Percentiles rank a stretch among this genome's conserved stretches.
Evolutionary conservation across 2,888 invertebrate species (phyloP).

Genomic region (Caenorhabditis parvicauda): DNA sequence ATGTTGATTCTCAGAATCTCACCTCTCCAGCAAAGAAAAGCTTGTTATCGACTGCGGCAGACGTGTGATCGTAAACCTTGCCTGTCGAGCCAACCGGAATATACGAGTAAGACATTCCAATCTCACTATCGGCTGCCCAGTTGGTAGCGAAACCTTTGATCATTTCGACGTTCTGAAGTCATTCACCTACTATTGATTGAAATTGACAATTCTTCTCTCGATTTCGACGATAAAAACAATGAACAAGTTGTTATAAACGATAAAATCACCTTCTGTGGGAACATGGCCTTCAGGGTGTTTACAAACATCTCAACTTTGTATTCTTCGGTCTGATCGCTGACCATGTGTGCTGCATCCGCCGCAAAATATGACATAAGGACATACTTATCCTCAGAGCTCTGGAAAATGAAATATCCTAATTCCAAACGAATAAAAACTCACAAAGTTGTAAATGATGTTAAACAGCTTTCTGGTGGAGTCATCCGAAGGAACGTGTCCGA

Average conservation of each 20-base stretch:
- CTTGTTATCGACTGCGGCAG: conserved; percentile 63
- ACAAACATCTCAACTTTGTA: conserved; percentile 64
- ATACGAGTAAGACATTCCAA: conserved; percentile 66
- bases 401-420: no score
- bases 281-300: conserved; percentile 62
- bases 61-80: conserved; percentile 64
- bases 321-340: conserved; percentile 62
- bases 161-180: neutral
- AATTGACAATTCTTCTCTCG: no score
- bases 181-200: no score
- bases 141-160: no score
- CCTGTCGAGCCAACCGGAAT: conserved; percentile 64
- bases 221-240: no score
- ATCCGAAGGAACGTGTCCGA: no score
- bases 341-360: conserved; percentile 63
- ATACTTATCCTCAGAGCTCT: conserved; percentile 18
- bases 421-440: no score
- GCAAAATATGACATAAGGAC: conserved; percentile 65
- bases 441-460: no score
- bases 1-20: conserved; percentile 4
- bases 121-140: conserved; percentile 64
- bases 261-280: conserved; percentile 65
- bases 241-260: no score
- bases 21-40: conserved; percentile 68
- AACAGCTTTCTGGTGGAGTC: no score